Percentiles rank a stretch among this genome's conserved stretches.
These are phyloP conservation scores for Seira sanloemensis DNA, from an alignment of 2,888 invertebrate genomes.

Conservation along the genomic window DNA sequence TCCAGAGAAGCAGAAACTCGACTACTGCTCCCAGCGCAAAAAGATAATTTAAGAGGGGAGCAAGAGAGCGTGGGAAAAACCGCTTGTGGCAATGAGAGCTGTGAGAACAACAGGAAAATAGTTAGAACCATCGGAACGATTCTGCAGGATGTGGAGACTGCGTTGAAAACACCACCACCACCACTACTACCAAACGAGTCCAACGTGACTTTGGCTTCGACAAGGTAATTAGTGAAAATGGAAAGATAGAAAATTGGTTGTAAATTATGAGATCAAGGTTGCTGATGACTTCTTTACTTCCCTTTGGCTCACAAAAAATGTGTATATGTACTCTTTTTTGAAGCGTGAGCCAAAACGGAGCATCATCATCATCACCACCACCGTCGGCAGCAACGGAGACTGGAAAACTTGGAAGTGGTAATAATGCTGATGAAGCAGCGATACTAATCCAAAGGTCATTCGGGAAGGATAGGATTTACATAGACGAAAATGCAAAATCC, in stretches of 20 bases:
- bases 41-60: not conserved
- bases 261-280: not conserved
- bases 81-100: not conserved
- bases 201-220: not conserved
- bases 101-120: not conserved
- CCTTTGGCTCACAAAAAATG: not conserved
- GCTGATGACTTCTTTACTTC: not conserved
- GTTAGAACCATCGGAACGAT: conserved; percentile 6
- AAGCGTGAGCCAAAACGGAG: too few relatives aligned
- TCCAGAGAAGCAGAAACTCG: not conserved
- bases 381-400: not conserved
- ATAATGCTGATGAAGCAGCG: not conserved
- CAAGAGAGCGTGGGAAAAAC: not conserved
- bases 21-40: not conserved
- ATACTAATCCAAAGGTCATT: not conserved
- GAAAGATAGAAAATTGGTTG: not conserved
- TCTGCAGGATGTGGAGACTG: conserved; percentile 22
- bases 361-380: too few relatives aligned
- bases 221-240: not conserved
- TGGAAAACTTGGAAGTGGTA: not conserved
- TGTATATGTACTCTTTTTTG: too few relatives aligned
- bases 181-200: too few relatives aligned
- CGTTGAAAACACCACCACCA: too few relatives aligned
- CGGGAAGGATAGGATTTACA: conserved; percentile 5
- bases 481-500: conserved; percentile 11